Base-by-base conservation (phyloP, 2,113 vertebrate genomes). In the Machaerirhynchus nigripectus region DNA sequence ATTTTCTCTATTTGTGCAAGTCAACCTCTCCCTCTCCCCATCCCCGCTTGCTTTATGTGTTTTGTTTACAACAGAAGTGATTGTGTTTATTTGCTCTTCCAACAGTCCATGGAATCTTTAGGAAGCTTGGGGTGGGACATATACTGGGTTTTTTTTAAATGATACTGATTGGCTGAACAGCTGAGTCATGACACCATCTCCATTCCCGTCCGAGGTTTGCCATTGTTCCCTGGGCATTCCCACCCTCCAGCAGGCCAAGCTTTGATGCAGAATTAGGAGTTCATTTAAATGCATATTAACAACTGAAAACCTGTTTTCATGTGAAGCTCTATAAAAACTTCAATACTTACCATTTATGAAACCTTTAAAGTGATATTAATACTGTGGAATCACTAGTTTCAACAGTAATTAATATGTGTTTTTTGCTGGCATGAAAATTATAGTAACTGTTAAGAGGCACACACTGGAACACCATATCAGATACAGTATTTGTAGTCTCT, bases 401-500 rank as follows among this genome's bases (percentile, higher is more conserved):
- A 91, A 50, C 16, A 55, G 20, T 27, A 89, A 81, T 65, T 92
- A 91, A 85, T 46, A 84, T 49, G 37, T 47, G 73, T 50, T 95
- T 33, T 73, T 79, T 96, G 53, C 55, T 79, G 65, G 11, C 50
- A 59, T 56, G 73, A 95, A 90, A 96, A 74, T 86, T 86, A 74
- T 5, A 87, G 39, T 35, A 73, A 71, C 30, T 42, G 33, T 47
- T 78, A 84, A 74, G 52, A 68, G 42, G 40, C 21, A 74, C 1
- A 30, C 39, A 47, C 63, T 78, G 39, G 87, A 95, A 69, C 28
- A 93, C 60, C 4, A 3, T 39, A 71, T 59, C 40, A 57, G 27
- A 82, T 44, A 96, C 14, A 95, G 67, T 91, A 95, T 65, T 82
- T 96, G 76, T 55, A 89, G 39, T 64, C 61, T 31, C 53, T 83